A percentile compares a stretch with the other conserved stretches of the same genome.
Conservation (phyloP, 1,140 invertebrate genomes). For the Brachionus plicatilis region DNA sequence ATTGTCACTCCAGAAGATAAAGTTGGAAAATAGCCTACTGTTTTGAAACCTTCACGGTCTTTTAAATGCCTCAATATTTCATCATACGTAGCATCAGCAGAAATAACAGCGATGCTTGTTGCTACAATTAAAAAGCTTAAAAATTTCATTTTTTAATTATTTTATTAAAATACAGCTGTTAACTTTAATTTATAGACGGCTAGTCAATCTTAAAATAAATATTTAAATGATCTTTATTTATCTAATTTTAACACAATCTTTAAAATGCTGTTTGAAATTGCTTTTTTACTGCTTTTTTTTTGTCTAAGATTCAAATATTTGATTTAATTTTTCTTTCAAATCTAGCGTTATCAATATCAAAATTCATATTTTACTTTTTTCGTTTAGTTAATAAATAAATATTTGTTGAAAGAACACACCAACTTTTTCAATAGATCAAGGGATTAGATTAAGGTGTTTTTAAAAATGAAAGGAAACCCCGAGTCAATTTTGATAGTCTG, state of each 20-base stretch:
- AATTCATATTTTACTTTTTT: background rate
- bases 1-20: background rate
- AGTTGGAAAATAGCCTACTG: conserved; percentile 2
- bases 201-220: background rate
- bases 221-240: background rate
- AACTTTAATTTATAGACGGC: background rate
- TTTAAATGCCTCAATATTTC: conserved; percentile 34
- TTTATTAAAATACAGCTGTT: background rate
- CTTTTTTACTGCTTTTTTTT: background rate
- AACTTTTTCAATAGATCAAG: too few relatives aligned
- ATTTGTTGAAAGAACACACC: too few relatives aligned
- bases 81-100: conserved; percentile 1
- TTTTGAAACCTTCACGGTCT: conserved; percentile 9
- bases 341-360: background rate
- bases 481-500: too few relatives aligned
- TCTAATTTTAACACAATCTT: background rate
- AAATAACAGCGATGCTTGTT: background rate
- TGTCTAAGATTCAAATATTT: background rate
- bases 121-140: background rate
- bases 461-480: too few relatives aligned
- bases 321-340: background rate
- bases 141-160: conserved; percentile 3
- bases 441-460: too few relatives aligned
- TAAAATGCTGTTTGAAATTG: background rate
- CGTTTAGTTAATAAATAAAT: too few relatives aligned